Evolutionary conservation across 2,113 vertebrate species (phyloP).

Genomic region (Mormyrus lacerda): DNA sequence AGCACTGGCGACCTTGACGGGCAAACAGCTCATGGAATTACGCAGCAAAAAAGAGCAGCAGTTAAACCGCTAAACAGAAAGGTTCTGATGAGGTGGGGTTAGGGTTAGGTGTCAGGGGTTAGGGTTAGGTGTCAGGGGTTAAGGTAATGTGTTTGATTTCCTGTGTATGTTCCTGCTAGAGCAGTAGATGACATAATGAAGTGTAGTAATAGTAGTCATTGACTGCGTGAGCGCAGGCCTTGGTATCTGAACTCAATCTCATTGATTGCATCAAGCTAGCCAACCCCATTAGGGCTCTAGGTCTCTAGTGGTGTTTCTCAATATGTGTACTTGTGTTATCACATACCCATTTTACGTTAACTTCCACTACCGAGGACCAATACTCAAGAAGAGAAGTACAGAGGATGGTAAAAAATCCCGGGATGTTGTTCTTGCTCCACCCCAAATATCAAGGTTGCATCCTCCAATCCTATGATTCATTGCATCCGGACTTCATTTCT

Average conservation of each 20-base stretch:
- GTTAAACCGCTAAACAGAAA: neutral
- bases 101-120: neutral
- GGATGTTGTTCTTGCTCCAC: neutral
- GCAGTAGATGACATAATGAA: neutral
- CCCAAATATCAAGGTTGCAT: neutral
- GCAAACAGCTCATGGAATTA: neutral
- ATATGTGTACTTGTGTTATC: neutral
- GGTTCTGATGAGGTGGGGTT: neutral
- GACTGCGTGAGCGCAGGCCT: neutral
- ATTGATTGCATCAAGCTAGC: neutral
- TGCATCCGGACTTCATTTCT: neutral
- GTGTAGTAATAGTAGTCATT: neutral
- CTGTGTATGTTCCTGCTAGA: neutral
- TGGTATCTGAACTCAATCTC: neutral
- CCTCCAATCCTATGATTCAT: neutral
- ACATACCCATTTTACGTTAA: neutral
- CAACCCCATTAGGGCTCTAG: neutral
- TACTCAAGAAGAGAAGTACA: neutral
- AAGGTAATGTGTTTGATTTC: neutral
- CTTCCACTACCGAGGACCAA: neutral
- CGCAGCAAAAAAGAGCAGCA: neutral
- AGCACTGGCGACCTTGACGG: neutral
- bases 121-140: neutral
- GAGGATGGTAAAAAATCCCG: neutral
- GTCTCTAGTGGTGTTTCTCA: neutral